Conservation (phyloP, 2,888 invertebrate species). For the Biston stratarius region DNA sequence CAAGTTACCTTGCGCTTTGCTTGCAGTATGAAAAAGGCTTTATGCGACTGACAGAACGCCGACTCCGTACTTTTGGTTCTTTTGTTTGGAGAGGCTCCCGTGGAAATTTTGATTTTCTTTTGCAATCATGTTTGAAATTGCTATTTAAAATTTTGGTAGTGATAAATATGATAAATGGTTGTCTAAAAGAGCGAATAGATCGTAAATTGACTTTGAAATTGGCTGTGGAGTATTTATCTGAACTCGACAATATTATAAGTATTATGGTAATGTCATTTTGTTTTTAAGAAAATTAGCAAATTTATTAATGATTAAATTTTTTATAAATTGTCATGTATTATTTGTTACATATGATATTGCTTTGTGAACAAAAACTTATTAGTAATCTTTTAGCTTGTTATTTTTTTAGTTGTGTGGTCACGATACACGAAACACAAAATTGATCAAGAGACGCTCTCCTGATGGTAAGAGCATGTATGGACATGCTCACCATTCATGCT, state of each 20-base stretch:
- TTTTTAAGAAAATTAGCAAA: too few species aligned
- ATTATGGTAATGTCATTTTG: not conserved
- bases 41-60: conserved; percentile 47
- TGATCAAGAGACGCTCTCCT: too few species aligned
- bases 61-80: conserved; percentile 53
- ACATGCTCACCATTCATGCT: too few species aligned
- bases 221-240: not conserved
- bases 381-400: too few species aligned
- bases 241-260: not conserved
- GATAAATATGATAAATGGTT: conserved; percentile 22
- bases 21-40: not conserved
- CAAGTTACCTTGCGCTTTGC: not conserved
- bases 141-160: conserved; percentile 21
- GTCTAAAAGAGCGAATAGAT: conserved; percentile 7
- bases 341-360: too few species aligned
- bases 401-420: too few species aligned
- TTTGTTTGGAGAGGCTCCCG: conserved; percentile 38
- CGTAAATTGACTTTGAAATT: conserved; percentile 16
- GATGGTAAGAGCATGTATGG: too few species aligned
- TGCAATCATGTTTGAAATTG: conserved; percentile 25
- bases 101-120: conserved; percentile 29
- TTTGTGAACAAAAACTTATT: too few species aligned
- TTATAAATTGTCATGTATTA: too few species aligned
- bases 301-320: too few species aligned
- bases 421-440: too few species aligned